Evolutionary conservation across 2,113 vertebrate species (phyloP), one percentile per base, ranked within the genome.

Genomic region (Manacus vitellinus): DNA sequence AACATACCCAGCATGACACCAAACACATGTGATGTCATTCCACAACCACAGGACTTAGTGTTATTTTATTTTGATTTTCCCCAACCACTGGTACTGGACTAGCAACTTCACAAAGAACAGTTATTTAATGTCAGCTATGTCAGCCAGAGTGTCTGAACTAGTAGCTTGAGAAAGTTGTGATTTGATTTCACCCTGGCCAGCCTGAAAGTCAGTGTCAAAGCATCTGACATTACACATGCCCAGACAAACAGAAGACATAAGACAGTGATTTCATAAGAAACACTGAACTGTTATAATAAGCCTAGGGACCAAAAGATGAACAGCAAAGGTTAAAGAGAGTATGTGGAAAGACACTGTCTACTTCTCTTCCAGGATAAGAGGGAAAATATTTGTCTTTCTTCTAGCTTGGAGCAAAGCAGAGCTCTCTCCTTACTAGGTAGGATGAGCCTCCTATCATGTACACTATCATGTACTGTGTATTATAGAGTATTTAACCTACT

Each of bases 11-110:
- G 82, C 51, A 70, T 77, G 87, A 93, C 89, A 93, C 37, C 51
- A 80, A 87, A 92, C 63, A 84, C 70, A 70, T 58, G 51, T 76
- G 71, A 94, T 67, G 59, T 79, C 85, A 89, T 89, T 92, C 43
- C 74, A 83, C 2, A 54, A 74, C 63, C 74, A 73, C 92, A 94
- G 67, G 63, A 70, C 51, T 62, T 62, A 41, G 44, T 79, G 70
- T 63, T 89, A 67, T 61, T 91, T 81, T 93, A 56, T 91, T 94
- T 82, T 94, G 31, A 46, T 91, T 94, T 95, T 77, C 35, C 39
- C 33, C 78, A 83, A 43, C 46, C 84, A 51, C 85, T 66, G 62
- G 41, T 85, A 73, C 46, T 55, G 51, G 74, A 76, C 58, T 39
- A 92, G 58, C 28, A 85, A 18, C 85, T 76, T 85, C 75, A 91